Evolutionary conservation across 2,888 invertebrate genomes (phyloP).

Genomic region (Zeuzera pyrina): DNA sequence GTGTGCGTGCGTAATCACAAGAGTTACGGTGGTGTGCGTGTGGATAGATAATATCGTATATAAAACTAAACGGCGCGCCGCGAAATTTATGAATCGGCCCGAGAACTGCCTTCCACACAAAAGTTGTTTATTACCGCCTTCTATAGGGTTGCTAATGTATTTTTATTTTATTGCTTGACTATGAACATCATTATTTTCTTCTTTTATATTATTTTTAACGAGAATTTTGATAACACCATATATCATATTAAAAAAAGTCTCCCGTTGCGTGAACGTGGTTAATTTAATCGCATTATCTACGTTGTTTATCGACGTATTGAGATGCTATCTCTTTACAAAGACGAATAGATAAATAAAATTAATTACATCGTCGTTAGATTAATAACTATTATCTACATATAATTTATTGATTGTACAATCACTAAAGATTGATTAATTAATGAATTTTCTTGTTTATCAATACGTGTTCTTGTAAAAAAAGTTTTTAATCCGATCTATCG

Average conservation of each 20-base stretch:
- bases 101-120: conserved; percentile 67
- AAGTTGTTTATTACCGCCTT: conserved; percentile 60
- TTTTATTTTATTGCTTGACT: conserved; percentile 46
- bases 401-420: conserved; percentile 10
- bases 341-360: conserved; percentile 10
- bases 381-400: conserved; percentile 6
- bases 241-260: conserved; percentile 47
- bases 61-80: conserved; percentile 65
- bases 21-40: conserved; percentile 35
- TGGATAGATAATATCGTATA: conserved; percentile 61
- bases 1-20: conserved; percentile 14
- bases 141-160: conserved; percentile 53
- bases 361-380: conserved; percentile 11
- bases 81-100: conserved; percentile 65
- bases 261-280: conserved; percentile 45
- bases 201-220: conserved; percentile 50
- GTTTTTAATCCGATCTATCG: conserved; percentile 22
- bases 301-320: conserved; percentile 36
- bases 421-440: conserved; percentile 16
- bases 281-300: conserved; percentile 52
- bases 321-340: conserved; percentile 14
- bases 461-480: conserved; percentile 16
- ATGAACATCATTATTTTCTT: conserved; percentile 53
- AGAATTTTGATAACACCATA: conserved; percentile 47
- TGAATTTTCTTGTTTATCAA: conserved; percentile 12